These are phyloP conservation scores for Halictus ligatus DNA, from an alignment of 2,888 invertebrate species.

Conservation along the genomic window DNA sequence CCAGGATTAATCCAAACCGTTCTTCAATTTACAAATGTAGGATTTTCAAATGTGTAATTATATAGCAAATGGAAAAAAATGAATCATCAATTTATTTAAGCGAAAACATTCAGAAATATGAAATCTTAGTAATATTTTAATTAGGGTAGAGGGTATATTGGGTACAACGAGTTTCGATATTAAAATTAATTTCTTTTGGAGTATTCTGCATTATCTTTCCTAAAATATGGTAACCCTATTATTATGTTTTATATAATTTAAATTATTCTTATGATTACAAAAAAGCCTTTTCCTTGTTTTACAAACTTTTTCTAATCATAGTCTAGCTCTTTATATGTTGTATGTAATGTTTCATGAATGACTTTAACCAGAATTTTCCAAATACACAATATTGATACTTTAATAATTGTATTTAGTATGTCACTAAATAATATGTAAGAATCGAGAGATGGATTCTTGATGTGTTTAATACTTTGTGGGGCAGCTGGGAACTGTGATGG, in stretches of 20 bases:
- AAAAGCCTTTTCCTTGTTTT: conserved; percentile 32
- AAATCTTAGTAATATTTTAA: background rate
- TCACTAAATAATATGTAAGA: conserved; percentile 54
- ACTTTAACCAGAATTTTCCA: conserved; percentile 37
- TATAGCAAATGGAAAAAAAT: background rate
- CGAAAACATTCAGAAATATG: background rate
- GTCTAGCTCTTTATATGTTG: conserved; percentile 30
- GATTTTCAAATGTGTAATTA: background rate
- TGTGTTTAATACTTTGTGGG: conserved; percentile 80
- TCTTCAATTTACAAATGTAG: background rate
- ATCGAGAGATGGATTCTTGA: conserved; percentile 72
- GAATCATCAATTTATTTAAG: background rate
- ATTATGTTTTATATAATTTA: background rate
- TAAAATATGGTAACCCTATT: background rate
- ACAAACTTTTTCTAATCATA: conserved; percentile 20
- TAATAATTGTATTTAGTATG: conserved; percentile 54
- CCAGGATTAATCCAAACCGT: background rate
- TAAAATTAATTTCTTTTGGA: background rate
- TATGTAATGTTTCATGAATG: conserved; percentile 35
- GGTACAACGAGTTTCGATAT: background rate
- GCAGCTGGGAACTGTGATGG: conserved; percentile 81
- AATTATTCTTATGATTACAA: background rate
- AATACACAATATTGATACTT: conserved; percentile 34
- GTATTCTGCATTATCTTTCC: background rate
- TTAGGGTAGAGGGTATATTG: background rate